Base-by-base conservation (phyloP, 2,888 invertebrate species). In the Erebia aethiops region DNA sequence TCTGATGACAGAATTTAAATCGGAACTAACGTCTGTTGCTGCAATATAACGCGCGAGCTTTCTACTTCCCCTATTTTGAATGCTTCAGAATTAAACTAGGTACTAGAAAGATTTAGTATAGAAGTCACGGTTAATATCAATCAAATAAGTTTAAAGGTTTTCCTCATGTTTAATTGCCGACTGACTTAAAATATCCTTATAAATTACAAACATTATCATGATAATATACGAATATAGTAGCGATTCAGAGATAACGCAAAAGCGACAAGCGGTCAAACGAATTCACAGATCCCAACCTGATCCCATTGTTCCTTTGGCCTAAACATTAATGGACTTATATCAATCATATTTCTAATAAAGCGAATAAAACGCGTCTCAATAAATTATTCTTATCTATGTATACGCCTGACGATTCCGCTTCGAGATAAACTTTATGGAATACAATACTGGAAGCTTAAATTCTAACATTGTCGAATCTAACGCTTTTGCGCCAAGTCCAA, bases 161-260 rank as follows among this genome's bases (percentile, higher is more conserved):
- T 46, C 14, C 18, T 49, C 49, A 49, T 14, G 14, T 49, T 82
- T 84, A 85, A 82, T 82, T 82, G 77, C 72, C 65, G 43, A 35
- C 51, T 65, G 46, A 71, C 51, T 66, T 66, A 73, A 64, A 70
- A 65, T 68, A 61, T 68, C 56, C 21, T 62, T 61, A 72, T 57
- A 52, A 72, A 72, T 57, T 61, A 71, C 70, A 65, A 75, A 71
- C 62, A 75, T 67, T 71, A 68, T 69, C 67, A 68, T 71, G 57
- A 70, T 71, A 70, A 70, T 71, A 70, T 57, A 70, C 49, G 62
- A 54, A 71, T 62, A 72, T 72, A 71, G 46, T 52, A 56, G 74
- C 73, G 75, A 78, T 79, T 78, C 65, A 74, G 73, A 76, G 65
- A 75, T 70, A 76, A 77, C 74, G 75, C 77, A 75, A 75, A 70